Evolutionary conservation across 2,797 vertebrate genomes (phyloP).

Genomic region (Enteromius afrohamiltoni): DNA sequence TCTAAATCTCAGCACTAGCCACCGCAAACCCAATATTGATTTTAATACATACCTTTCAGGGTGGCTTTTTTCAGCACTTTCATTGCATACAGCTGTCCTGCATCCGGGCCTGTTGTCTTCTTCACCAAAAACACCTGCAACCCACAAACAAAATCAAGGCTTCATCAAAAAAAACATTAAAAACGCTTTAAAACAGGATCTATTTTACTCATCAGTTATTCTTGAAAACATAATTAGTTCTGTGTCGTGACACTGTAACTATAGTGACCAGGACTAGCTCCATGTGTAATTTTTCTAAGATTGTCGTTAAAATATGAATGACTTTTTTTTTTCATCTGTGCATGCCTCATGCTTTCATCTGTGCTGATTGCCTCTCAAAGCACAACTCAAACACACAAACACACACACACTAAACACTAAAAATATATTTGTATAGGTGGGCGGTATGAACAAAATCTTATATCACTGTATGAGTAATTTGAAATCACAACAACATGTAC

Average conservation of each 20-base stretch:
- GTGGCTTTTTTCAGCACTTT: slow-evolving; percentile 98
- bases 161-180: slow-evolving; percentile 10
- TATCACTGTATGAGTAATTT: slow-evolving; percentile 16
- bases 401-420: slow-evolving; percentile 32
- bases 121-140: slow-evolving; percentile 93
- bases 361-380: slow-evolving; percentile 29
- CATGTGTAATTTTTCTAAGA: slow-evolving; percentile 34
- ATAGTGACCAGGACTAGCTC: slow-evolving; percentile 9
- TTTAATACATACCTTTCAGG: slow-evolving; percentile 84
- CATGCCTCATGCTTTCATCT: slow-evolving; percentile 26
- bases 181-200: not conserved
- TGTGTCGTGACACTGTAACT: slow-evolving; percentile 23
- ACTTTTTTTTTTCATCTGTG: slow-evolving; percentile 9
- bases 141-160: slow-evolving; percentile 14
- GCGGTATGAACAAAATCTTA: slow-evolving; percentile 16
- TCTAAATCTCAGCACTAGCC: not conserved
- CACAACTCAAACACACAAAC: slow-evolving; percentile 40
- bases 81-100: slow-evolving; percentile 97
- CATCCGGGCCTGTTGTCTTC: slow-evolving; percentile 93
- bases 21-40: not conserved
- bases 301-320: slow-evolving; percentile 34
- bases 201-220: not conserved
- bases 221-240: slow-evolving; percentile 35
- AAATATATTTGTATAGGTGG: slow-evolving; percentile 26
- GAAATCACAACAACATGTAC: slow-evolving; percentile 14